Evolutionary conservation across 2,797 vertebrate species (phyloP).

Genomic region (Hippopotamyrus pictus): DNA sequence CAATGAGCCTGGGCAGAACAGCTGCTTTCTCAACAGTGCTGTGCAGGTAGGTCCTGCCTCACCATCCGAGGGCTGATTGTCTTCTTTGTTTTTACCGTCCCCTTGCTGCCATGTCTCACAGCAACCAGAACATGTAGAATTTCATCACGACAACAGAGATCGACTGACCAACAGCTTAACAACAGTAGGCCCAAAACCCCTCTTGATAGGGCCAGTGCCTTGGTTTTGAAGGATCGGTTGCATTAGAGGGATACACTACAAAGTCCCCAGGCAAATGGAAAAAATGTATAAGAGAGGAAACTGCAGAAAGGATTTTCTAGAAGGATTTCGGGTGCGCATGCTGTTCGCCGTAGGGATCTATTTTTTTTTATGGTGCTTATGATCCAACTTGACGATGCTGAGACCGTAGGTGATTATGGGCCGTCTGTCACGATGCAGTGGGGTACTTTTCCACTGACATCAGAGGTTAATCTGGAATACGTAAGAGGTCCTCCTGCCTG

Average conservation of each 20-base stretch:
- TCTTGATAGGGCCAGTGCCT: not conserved
- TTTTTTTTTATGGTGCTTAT: not conserved
- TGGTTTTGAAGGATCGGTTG: not conserved
- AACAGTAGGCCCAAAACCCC: not conserved
- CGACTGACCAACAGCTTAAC: not conserved
- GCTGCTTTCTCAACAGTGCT: constrained; percentile 96
- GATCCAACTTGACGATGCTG: not conserved
- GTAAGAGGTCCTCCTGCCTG: not conserved
- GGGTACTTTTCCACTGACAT: constrained; percentile 4
- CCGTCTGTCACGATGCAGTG: not conserved
- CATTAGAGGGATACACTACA: not conserved
- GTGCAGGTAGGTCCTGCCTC: constrained; percentile 76
- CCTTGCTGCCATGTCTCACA: not conserved
- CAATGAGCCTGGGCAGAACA: constrained; percentile 94
- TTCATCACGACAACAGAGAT: not conserved
- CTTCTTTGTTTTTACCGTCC: not conserved
- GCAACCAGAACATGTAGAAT: not conserved
- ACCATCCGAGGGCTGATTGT: not conserved
- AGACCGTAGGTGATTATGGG: not conserved
- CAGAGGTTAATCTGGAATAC: not conserved
- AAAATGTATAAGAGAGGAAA: not conserved
- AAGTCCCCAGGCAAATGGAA: not conserved
- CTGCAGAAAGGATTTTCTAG: not conserved
- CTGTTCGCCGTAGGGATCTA: not conserved
- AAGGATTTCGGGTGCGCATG: not conserved